phyloP scores from a whole-genome alignment of 2,888 invertebrate genomes.

The Willowsia nigromaculata region DNA sequence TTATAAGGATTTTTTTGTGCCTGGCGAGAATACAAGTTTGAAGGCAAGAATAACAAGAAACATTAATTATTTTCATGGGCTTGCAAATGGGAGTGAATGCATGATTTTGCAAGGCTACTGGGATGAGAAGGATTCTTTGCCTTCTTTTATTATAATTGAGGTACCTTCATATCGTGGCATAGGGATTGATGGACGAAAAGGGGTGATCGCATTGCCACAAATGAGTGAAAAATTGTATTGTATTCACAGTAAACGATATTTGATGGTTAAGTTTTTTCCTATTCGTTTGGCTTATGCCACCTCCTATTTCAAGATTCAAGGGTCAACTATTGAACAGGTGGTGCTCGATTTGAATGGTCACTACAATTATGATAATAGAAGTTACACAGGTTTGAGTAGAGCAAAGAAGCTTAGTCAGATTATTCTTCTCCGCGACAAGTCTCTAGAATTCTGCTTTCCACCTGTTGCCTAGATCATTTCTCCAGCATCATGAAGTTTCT shows the following conservation, averaged over 20 bases:
- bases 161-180: neutral
- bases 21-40: neutral
- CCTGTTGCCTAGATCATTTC: too few relatives aligned
- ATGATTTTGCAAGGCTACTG: neutral
- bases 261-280: neutral
- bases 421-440: neutral
- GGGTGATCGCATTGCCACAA: neutral
- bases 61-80: neutral
- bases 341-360: neutral
- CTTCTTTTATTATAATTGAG: neutral
- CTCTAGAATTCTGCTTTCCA: neutral
- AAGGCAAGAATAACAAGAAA: neutral
- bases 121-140: neutral
- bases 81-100: neutral
- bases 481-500: too few relatives aligned
- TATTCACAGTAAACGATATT: neutral
- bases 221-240: neutral
- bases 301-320: neutral
- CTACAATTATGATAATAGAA: neutral
- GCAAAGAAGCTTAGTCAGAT: neutral
- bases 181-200: neutral
- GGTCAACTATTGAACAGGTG: neutral
- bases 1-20: neutral
- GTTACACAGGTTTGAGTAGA: neutral
- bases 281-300: neutral